phyloP scores from a whole-genome alignment of 2,797 vertebrate genomes.

The Paedocypris micromegethes region DNA sequence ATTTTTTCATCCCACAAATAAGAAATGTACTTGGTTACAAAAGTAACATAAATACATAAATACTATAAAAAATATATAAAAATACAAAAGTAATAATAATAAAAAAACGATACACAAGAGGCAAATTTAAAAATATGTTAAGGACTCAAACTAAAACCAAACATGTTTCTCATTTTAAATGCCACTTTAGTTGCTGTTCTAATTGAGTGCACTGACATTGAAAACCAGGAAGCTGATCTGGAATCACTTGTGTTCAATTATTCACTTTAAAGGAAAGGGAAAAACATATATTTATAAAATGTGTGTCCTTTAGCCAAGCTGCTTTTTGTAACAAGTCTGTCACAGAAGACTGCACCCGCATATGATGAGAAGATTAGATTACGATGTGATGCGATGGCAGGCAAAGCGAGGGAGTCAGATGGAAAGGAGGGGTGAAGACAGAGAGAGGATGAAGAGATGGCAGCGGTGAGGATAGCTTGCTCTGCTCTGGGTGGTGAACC shows the following conservation, averaged over 20 bases:
- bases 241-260: conserved; percentile 73
- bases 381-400: conserved; percentile 48
- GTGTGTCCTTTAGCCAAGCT: conserved; percentile 63
- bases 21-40: no score
- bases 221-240: conserved; percentile 11
- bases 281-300: conserved; percentile 48
- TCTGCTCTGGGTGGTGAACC: conserved; percentile 40
- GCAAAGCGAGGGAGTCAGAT: no score
- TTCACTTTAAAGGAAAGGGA: conserved; percentile 71
- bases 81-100: neutral
- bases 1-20: no score
- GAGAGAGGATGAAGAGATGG: conserved; percentile 28
- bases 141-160: conserved; percentile 10
- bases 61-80: neutral
- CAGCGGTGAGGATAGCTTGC: conserved; percentile 28
- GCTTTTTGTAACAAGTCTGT: conserved; percentile 63
- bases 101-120: neutral
- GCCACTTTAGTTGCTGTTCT: conserved; percentile 5
- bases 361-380: conserved; percentile 75
- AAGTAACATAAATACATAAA: no score
- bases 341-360: conserved; percentile 75
- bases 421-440: conserved; percentile 35
- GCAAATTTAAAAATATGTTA: no score
- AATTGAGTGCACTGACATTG: conserved; percentile 13
- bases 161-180: conserved; percentile 10